A percentile compares a stretch with the other conserved stretches of the same genome.
These are phyloP conservation scores for Albula goreensis DNA, from an alignment of 2,113 vertebrate genomes.

Conservation along the genomic window DNA sequence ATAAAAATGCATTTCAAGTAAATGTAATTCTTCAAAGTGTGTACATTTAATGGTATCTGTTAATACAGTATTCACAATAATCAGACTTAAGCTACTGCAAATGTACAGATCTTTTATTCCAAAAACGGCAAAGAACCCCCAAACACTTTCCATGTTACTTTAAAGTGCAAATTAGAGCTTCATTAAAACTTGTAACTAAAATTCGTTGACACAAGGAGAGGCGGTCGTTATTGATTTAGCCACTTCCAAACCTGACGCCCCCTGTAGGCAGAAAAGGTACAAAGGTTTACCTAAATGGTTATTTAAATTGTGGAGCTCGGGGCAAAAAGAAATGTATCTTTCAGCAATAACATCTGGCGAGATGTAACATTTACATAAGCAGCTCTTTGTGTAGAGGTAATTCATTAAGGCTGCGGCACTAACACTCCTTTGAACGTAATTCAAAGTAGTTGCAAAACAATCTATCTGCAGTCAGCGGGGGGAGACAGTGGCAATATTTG, in stretches of 20 bases:
- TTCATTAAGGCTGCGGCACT: constrained; percentile 10
- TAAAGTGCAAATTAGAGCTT: constrained; percentile 11
- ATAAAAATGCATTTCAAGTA: background rate
- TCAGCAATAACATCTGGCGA: constrained; percentile 20
- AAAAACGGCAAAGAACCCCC: background rate
- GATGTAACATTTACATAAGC: constrained; percentile 18
- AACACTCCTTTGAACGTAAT: background rate
- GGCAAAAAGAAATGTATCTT: constrained; percentile 12
- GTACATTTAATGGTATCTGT: background rate
- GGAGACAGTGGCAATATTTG: constrained; percentile 7
- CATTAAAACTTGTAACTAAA: background rate
- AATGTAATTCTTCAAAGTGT: background rate
- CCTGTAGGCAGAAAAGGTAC: constrained; percentile 15
- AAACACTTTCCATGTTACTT: background rate
- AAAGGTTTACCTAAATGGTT: constrained; percentile 24
- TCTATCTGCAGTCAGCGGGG: background rate
- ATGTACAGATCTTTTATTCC: background rate
- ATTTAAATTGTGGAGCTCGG: constrained; percentile 13
- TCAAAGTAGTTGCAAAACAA: background rate
- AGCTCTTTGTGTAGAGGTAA: constrained; percentile 9
- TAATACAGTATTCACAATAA: background rate
- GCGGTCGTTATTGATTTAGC: background rate
- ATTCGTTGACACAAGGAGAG: constrained; percentile 6
- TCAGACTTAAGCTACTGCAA: background rate
- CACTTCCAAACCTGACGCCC: background rate